Conservation (phyloP, 2,888 invertebrate genomes). For the Venusia cambrica region DNA sequence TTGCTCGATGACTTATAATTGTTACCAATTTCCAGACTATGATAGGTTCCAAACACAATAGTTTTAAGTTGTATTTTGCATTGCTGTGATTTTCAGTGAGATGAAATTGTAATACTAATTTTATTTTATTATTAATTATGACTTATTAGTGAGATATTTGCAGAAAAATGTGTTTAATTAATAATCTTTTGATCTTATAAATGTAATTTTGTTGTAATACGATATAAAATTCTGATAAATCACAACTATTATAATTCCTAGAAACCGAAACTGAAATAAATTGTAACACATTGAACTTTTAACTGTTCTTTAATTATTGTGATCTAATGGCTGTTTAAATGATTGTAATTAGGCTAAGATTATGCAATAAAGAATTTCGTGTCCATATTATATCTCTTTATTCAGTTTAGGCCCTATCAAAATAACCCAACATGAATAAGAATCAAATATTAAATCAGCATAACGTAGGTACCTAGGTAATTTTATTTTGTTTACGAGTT, state of each 20-base stretch:
- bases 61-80: conserved; percentile 6
- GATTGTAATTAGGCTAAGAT: conserved; percentile 28
- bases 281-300: conserved; percentile 5
- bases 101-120: conserved; percentile 8
- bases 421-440: conserved; percentile 10
- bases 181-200: too few species aligned
- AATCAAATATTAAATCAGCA: too few species aligned
- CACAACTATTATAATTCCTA: too few species aligned
- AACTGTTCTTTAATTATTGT: conserved; percentile 12
- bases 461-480: too few species aligned
- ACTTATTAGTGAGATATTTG: conserved; percentile 15
- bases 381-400: conserved; percentile 32
- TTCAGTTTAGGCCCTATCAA: conserved; percentile 31
- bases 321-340: conserved; percentile 20
- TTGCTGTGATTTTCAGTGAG: conserved; percentile 20
- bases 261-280: conserved; percentile 5
- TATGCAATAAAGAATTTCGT: conserved; percentile 30
- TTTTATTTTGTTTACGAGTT: too few species aligned
- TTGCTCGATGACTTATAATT: too few species aligned
- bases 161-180: conserved; percentile 8
- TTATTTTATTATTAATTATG: conserved; percentile 12
- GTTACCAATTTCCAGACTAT: conserved; percentile 1
- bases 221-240: too few species aligned
- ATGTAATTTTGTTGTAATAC: too few species aligned
- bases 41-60: conserved; percentile 8